Evolutionary conservation across 2,113 vertebrate species (phyloP).

Genomic region (Hemichromis elongatus): DNA sequence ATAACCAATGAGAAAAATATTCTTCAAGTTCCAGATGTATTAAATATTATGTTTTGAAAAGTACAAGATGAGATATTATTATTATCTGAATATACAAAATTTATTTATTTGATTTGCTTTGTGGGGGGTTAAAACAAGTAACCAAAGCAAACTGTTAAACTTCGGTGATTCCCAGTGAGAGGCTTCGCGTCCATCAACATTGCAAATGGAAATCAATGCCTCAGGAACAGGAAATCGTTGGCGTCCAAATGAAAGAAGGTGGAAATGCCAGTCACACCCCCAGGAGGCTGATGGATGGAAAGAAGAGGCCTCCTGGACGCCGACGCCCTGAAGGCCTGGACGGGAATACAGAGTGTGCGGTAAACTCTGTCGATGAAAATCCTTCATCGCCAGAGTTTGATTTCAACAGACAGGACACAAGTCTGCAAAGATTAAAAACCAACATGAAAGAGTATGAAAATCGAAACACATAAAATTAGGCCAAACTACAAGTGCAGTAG

Average conservation of each 20-base stretch:
- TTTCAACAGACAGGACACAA: background rate
- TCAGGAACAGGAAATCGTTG: slow-evolving; percentile 55
- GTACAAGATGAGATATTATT: accelerated
- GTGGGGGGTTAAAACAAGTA: background rate
- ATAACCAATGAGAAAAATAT: background rate
- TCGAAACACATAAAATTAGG: background rate
- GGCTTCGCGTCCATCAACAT: background rate
- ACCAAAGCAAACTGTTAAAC: background rate
- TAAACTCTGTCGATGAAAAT: background rate
- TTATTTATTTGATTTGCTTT: background rate
- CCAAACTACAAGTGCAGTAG: background rate
- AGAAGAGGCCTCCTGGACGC: background rate
- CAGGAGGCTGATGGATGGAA: slow-evolving; percentile 44
- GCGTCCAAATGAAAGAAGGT: slow-evolving; percentile 36
- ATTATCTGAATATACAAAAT: background rate
- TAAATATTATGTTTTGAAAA: background rate
- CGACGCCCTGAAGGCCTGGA: background rate
- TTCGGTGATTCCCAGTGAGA: background rate
- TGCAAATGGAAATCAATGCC: slow-evolving; percentile 61
- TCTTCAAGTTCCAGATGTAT: background rate
- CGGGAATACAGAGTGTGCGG: background rate
- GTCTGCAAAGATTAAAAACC: background rate
- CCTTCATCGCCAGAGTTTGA: background rate
- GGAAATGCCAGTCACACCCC: slow-evolving; percentile 20
- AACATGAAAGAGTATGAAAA: background rate